These are phyloP conservation scores for Discoglossus pictus DNA, from an alignment of 2,797 vertebrate species.

Conservation along the genomic window DNA sequence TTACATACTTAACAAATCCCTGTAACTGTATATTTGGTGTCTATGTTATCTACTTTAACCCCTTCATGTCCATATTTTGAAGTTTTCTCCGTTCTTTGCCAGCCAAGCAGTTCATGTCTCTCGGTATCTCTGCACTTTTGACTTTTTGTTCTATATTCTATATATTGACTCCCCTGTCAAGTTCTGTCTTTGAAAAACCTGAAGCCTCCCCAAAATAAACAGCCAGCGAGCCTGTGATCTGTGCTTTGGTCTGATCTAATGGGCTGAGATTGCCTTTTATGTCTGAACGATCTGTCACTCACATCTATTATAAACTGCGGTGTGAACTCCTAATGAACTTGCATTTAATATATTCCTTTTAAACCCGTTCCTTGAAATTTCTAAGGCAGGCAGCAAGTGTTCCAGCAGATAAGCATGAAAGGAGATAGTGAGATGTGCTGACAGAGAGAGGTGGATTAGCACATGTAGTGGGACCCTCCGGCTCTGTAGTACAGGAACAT, in stretches of 20 bases:
- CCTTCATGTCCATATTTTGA: too few relatives aligned
- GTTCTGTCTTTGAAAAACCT: conserved; percentile 8
- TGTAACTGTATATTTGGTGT: too few relatives aligned
- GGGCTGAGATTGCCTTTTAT: conserved; percentile 31
- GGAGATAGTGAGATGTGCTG: conserved; percentile 13
- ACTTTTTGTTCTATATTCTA: neutral
- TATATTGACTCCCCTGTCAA: conserved; percentile 18
- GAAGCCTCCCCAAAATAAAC: conserved; percentile 14
- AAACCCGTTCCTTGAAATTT: conserved; percentile 22
- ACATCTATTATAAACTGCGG: neutral
- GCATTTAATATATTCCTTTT: conserved; percentile 42
- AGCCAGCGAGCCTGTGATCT: neutral
- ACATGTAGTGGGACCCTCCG: too few relatives aligned
- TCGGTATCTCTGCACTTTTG: conserved; percentile 11
- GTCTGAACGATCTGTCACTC: conserved; percentile 30
- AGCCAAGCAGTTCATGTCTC: neutral
- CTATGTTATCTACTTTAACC: too few relatives aligned
- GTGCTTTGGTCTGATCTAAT: conserved; percentile 19
- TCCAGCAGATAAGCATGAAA: conserved; percentile 32
- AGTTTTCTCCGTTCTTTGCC: too few relatives aligned
- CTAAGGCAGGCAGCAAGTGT: conserved; percentile 21
- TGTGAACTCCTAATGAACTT: conserved; percentile 42
- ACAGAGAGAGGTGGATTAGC: conserved; percentile 5
- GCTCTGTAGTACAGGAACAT: too few relatives aligned
- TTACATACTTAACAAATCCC: too few relatives aligned